Percentiles rank a stretch among this genome's conserved stretches.
phyloP scores from a whole-genome alignment of 2,888 invertebrate genomes.

The Caenorhabditis becei region DNA sequence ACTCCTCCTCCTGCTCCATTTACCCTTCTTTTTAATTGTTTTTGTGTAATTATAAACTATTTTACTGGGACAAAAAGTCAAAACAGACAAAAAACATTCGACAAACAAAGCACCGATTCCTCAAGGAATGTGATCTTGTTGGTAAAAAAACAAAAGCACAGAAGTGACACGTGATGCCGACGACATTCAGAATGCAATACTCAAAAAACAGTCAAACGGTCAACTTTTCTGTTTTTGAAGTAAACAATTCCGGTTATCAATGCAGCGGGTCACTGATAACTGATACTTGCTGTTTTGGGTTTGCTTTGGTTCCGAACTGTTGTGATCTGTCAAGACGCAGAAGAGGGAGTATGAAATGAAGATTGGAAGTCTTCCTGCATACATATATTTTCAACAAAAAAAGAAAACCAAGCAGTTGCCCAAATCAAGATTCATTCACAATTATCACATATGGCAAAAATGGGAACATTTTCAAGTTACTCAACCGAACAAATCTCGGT shows the following conservation, averaged over 20 bases:
- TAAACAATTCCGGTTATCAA: not conserved
- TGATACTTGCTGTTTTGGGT: not conserved
- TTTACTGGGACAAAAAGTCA: conserved; percentile 7
- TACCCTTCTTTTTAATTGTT: conserved; percentile 22
- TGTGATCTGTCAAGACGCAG: not conserved
- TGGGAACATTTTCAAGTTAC: conserved; percentile 3
- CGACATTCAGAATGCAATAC: not conserved
- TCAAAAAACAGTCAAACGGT: conserved; percentile 5
- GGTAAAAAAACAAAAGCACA: not conserved
- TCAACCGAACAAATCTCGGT: not conserved
- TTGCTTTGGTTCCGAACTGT: not conserved
- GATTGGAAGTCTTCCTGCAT: no score
- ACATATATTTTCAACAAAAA: no score
- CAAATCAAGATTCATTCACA: conserved; percentile 7
- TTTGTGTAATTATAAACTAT: conserved; percentile 21
- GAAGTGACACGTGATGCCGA: not conserved
- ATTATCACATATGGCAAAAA: conserved; percentile 53
- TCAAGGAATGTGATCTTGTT: not conserved
- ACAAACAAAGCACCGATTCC: not conserved
- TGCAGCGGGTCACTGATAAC: not conserved
- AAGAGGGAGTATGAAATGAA: no score
- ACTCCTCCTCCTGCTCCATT: conserved; percentile 1
- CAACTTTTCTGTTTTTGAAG: not conserved
- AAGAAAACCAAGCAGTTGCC: not conserved
- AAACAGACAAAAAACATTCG: not conserved